phyloP scores from a whole-genome alignment of 2,113 vertebrate genomes.

The Asarcornis scutulata region DNA sequence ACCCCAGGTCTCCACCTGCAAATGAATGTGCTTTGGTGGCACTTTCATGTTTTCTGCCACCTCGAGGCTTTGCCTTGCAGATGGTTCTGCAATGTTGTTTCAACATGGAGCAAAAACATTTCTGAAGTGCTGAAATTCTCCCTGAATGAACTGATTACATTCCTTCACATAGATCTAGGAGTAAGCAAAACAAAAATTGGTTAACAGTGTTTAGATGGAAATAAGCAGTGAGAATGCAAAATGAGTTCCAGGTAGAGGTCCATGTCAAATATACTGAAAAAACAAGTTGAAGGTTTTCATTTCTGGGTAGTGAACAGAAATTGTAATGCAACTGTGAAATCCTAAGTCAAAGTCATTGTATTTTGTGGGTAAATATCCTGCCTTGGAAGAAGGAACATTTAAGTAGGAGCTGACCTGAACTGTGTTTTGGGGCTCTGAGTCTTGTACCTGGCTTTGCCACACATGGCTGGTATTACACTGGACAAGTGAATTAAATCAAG shows the following conservation, averaged over 20 bases:
- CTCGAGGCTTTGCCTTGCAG: background rate
- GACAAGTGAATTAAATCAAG: background rate
- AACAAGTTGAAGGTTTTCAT: background rate
- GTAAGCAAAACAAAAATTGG: background rate
- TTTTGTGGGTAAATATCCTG: background rate
- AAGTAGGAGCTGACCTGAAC: background rate
- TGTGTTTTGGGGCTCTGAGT: background rate
- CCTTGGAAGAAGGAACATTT: accelerated
- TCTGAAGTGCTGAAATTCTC: background rate
- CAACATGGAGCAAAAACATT: background rate
- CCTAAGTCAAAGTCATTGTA: background rate
- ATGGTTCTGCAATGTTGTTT: background rate
- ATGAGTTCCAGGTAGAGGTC: background rate
- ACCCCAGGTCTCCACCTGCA: accelerated
- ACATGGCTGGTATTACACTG: accelerated
- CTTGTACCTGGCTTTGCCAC: background rate
- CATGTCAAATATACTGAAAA: background rate
- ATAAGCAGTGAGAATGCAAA: background rate
- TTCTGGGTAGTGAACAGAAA: background rate
- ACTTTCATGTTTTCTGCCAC: background rate
- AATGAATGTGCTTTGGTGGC: background rate
- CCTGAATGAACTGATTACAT: background rate
- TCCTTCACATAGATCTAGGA: background rate
- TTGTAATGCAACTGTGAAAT: background rate
- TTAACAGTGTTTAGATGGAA: background rate